Evolutionary conservation across 2,113 vertebrate genomes (phyloP).

Genomic region (Nerophis ophidion): DNA sequence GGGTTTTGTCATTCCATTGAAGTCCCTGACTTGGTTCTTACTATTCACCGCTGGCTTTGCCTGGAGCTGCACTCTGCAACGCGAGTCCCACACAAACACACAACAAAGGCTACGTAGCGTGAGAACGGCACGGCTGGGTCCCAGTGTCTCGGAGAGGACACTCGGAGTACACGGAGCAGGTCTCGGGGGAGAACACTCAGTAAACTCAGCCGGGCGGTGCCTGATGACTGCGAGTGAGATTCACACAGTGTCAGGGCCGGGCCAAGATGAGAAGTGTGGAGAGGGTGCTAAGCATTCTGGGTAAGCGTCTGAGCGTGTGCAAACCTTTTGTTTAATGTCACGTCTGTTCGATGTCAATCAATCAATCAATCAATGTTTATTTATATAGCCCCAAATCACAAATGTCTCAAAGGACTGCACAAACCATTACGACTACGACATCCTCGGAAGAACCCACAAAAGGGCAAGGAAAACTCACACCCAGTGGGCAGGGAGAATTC

Average conservation of each 20-base stretch:
- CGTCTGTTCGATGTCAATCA: neutral
- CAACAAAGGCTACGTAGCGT: conserved; percentile 53
- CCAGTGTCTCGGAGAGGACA: conserved; percentile 37
- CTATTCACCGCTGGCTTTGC: neutral
- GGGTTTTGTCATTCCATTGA: neutral
- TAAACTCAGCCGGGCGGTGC: conserved; percentile 45
- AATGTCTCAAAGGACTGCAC: too few relatives aligned
- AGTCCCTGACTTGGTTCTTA: neutral
- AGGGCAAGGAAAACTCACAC: too few relatives aligned
- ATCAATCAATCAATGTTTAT: too few relatives aligned
- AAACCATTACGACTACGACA: too few relatives aligned
- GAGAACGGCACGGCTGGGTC: conserved; percentile 61
- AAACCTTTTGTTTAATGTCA: neutral
- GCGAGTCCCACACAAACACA: conserved; percentile 16
- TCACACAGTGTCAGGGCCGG: conserved; percentile 44
- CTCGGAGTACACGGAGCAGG: conserved; percentile 42
- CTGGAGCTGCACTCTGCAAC: neutral
- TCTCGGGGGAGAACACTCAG: conserved; percentile 42
- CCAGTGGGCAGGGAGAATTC: too few relatives aligned
- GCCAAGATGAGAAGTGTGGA: conserved; percentile 21
- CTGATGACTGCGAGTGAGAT: conserved; percentile 52
- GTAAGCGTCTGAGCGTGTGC: neutral
- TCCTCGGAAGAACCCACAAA: too few relatives aligned
- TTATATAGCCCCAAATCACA: too few relatives aligned
- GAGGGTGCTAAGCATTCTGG: conserved; percentile 5